Evolutionary conservation across 2,797 vertebrate species (phyloP).

Genomic region (Sebastes steindachneri): DNA sequence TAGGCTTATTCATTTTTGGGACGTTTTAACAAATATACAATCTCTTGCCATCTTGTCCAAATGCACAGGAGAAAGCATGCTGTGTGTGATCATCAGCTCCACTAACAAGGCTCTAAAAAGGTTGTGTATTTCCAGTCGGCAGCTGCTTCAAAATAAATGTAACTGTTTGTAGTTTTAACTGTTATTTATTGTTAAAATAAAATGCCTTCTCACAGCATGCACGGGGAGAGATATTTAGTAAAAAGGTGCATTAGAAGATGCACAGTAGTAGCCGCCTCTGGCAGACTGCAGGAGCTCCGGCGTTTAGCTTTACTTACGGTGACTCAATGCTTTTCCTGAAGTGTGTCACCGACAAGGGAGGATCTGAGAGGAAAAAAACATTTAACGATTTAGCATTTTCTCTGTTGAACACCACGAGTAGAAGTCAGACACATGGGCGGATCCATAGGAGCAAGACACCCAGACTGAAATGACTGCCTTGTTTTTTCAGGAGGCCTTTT

Average conservation of each 20-base stretch:
- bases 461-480: background rate
- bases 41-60: background rate
- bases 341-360: constrained; percentile 99
- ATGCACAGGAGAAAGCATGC: background rate
- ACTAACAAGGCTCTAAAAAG: background rate
- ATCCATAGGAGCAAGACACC: too few relatives aligned
- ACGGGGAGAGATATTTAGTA: background rate
- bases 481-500: background rate
- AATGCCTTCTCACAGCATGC: background rate
- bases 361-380: constrained; percentile 86
- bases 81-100: background rate
- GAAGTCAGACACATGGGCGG: constrained; percentile 5
- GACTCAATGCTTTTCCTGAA: constrained; percentile 99
- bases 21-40: background rate
- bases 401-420: background rate
- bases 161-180: background rate
- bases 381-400: constrained; percentile 38
- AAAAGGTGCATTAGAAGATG: constrained; percentile 43
- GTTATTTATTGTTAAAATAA: background rate
- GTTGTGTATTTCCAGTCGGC: background rate
- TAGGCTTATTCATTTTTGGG: background rate
- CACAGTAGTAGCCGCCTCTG: constrained; percentile 51
- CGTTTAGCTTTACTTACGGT: constrained; percentile 90
- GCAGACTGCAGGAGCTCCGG: constrained; percentile 42
- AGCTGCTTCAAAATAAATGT: background rate